Conservation (phyloP, 2,888 invertebrate genomes). For the Camptogramma bilineatum region DNA sequence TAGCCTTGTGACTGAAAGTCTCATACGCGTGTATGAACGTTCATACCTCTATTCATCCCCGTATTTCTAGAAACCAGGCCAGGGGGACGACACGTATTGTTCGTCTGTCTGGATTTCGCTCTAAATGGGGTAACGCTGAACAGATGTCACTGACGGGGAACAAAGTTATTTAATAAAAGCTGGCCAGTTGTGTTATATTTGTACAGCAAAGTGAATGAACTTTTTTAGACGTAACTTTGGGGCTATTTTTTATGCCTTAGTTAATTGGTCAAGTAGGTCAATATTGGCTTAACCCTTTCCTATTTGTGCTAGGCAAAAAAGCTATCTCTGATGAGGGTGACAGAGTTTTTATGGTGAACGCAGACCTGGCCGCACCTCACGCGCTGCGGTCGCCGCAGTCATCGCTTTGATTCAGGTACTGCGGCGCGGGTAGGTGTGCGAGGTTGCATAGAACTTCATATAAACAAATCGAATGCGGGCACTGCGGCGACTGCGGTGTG, state of each 20-base stretch:
- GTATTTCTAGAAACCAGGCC: constrained; percentile 24
- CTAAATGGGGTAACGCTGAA: constrained; percentile 25
- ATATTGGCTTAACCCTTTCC: no score
- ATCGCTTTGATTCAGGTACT: no score
- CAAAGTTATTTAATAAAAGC: constrained; percentile 18
- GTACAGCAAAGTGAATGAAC: not conserved
- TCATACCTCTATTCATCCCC: constrained; percentile 1
- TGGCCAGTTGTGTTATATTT: not conserved
- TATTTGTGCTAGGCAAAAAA: no score
- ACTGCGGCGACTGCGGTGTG: no score
- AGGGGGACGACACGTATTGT: constrained; percentile 30
- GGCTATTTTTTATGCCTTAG: not conserved
- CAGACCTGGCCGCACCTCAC: no score
- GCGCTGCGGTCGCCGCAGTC: no score
- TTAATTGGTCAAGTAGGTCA: not conserved
- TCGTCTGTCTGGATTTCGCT: constrained; percentile 24
- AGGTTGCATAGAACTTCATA: no score
- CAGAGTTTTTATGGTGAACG: no score
- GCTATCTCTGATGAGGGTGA: no score
- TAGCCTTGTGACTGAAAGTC: no score
- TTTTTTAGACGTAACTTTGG: not conserved
- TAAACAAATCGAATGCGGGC: no score
- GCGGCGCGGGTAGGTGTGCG: no score
- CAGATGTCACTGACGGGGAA: constrained; percentile 23
- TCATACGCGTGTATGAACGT: constrained; percentile 4